These are phyloP conservation scores for Fragum fragum DNA, from an alignment of 2,888 invertebrate species.

Conservation along the genomic window DNA sequence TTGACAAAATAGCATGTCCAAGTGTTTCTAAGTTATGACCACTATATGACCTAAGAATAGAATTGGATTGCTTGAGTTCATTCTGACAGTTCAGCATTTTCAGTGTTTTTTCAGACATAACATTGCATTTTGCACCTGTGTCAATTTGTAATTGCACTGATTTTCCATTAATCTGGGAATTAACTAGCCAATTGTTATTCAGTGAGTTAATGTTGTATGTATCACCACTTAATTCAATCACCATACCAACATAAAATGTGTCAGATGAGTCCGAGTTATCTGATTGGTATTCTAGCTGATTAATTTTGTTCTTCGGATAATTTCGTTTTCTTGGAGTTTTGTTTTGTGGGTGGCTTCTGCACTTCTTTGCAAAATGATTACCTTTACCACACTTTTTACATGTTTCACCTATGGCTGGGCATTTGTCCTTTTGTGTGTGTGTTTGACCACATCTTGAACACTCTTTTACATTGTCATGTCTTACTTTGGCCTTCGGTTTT, in stretches of 20 bases:
- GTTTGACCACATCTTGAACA: slow-evolving; percentile 33
- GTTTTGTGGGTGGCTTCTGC: slow-evolving; percentile 25
- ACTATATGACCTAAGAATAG: slow-evolving; percentile 33
- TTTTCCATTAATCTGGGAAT: slow-evolving; percentile 32
- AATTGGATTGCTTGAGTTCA: not conserved
- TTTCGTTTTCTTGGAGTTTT: slow-evolving; percentile 11
- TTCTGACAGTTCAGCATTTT: not conserved
- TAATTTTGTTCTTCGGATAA: not conserved
- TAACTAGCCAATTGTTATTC: slow-evolving; percentile 32
- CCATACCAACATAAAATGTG: slow-evolving; percentile 35
- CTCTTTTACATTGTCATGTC: not conserved
- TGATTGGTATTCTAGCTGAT: slow-evolving; percentile 24
- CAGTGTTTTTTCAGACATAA: slow-evolving; percentile 26
- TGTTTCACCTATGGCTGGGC: slow-evolving; percentile 46
- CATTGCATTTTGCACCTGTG: slow-evolving; percentile 30
- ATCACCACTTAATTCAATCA: slow-evolving; percentile 30
- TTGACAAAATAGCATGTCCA: slow-evolving; percentile 11
- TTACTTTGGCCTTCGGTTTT: not conserved
- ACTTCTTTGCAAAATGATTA: slow-evolving; percentile 49
- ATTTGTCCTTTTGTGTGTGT: slow-evolving; percentile 28
- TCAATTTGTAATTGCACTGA: slow-evolving; percentile 28
- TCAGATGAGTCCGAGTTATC: slow-evolving; percentile 1
- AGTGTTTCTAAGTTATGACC: slow-evolving; percentile 25
- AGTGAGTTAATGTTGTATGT: slow-evolving; percentile 30
- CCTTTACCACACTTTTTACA: slow-evolving; percentile 44